Evolutionary conservation across 2,797 vertebrate species (phyloP), one percentile per base, ranked within the genome.

Genomic region (Eutrigla gurnardus): DNA sequence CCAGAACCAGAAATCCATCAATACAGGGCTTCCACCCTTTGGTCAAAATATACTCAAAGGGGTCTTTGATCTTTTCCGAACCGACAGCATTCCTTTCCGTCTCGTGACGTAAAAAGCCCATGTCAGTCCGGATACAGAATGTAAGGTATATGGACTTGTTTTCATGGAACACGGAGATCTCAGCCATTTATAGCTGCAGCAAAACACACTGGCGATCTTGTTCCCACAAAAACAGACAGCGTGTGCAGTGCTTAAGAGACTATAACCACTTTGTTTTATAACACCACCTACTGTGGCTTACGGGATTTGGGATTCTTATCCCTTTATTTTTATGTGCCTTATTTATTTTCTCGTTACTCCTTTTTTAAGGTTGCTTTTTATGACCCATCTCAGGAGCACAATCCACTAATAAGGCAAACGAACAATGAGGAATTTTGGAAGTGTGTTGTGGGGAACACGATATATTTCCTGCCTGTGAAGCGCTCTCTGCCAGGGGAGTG

Each of bases 101-200:
- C 33, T 39, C n/a, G n/a, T 62, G 52, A 72, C 60, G 77, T 61
- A 11, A 68, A 66, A 87, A 60, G 65, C 35, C 9, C 68, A 71
- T 55, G 77, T 84, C 49, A 46, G 62, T 40, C 62, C 53, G 54
- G 47, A 78, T 39, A 75, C 53, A 61, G 58, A 79, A 71, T 50
- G 74, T 43, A 87, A 25, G 61, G 45, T 47, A 36, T 73, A 82
- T 55, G 49, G 49, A 76, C 55, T 84, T 91, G 88, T 91, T 92
- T 89, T 90, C 47, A 78, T 88, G 82, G 77, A 87, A 85, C 75
- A 72, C 70, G 75, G 89, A 89, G 86, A 93, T 83, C 36, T 76
- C 65, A 53, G 37, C 83, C 72, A 85, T 90, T 93, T 87, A 85
- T 91, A 92, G 88, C 75, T 42, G 68, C 61, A 58, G 60, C 54